Base-by-base conservation (phyloP, 1,140 invertebrate genomes). In the Heterodera schachtii region DNA sequence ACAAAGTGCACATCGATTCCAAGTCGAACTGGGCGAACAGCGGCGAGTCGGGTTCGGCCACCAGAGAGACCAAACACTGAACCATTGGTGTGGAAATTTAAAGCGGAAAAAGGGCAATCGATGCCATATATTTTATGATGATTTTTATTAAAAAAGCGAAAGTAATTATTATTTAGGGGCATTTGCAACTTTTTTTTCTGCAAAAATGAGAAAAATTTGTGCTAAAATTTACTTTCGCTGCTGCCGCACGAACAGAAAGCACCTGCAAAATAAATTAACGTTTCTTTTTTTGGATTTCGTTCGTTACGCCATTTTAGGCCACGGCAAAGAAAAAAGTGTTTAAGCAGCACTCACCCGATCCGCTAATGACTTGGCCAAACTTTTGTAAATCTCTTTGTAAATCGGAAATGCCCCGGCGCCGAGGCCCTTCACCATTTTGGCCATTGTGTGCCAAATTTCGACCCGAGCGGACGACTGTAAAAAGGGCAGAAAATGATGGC, bases 391-490 rank as follows among this genome's bases (percentile, higher is more conserved):
- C 95, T 91, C 84, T 69, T 87, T 96, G 90, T 97, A 95, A 21
- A 95, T 93, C 89, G 94, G 94, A 71, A 92, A 92, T 31, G 95
- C 94, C 60, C 95, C 95, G 43, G 92, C 93, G 64, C 95, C 95
- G 93, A 98, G 94, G 13, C 96, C 95, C 43, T 95, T 70, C 21
- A 92, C 88, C 74, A 92, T 94, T 92, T 97, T 98, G 90, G 97
- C 95, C 81, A 98, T 91, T 3, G 96, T 98, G 81, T 94, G 92
- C 95, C 99, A 97, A 77, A 98, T 98, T 92, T 99, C 97, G 87
- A 96, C 94, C 82, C 97, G 92, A 3, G 94, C 95, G 90, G 97
- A 96, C 0, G 96, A 98, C 92, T 92, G 81, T 80, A 91, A 9
- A 3, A 57, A 49, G 43, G 57, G 44, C 47, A 9, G 47, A 3